phyloP scores from a whole-genome alignment of 2,888 invertebrate species.

The Pantelozetes paolii region DNA sequence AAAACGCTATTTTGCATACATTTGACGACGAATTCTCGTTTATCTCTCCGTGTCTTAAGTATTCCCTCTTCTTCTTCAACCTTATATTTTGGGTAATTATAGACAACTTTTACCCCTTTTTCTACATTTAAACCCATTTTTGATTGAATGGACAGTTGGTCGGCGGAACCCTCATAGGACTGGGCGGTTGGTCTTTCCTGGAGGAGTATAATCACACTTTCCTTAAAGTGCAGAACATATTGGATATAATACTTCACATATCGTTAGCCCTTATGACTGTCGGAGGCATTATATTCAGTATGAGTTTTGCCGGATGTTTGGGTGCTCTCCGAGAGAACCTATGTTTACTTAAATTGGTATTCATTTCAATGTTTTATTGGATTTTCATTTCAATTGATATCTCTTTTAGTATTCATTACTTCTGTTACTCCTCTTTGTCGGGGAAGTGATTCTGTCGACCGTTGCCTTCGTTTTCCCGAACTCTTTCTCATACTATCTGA shows the following conservation, averaged over 20 bases:
- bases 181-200: conserved; percentile 83
- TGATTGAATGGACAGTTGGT: conserved; percentile 63
- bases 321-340: conserved; percentile 87
- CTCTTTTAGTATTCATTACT: conserved; percentile 73
- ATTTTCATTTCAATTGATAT: neutral
- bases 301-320: conserved; percentile 89
- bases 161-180: conserved; percentile 76
- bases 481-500: conserved; percentile 74
- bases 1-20: conserved; percentile 19
- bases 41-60: conserved; percentile 81
- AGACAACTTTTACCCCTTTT: no score
- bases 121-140: neutral
- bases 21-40: conserved; percentile 53
- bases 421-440: conserved; percentile 76
- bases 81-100: conserved; percentile 80
- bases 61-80: conserved; percentile 81
- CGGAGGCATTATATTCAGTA: conserved; percentile 83
- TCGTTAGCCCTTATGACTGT: conserved; percentile 84
- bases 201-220: conserved; percentile 87
- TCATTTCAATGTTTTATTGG: neutral
- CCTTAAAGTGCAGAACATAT: conserved; percentile 71
- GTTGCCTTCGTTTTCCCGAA: conserved; percentile 90
- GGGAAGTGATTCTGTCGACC: conserved; percentile 86
- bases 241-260: conserved; percentile 78
- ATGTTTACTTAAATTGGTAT: conserved; percentile 79